Conservation (phyloP, 2,797 vertebrate species). For the Spinus pinus region DNA sequence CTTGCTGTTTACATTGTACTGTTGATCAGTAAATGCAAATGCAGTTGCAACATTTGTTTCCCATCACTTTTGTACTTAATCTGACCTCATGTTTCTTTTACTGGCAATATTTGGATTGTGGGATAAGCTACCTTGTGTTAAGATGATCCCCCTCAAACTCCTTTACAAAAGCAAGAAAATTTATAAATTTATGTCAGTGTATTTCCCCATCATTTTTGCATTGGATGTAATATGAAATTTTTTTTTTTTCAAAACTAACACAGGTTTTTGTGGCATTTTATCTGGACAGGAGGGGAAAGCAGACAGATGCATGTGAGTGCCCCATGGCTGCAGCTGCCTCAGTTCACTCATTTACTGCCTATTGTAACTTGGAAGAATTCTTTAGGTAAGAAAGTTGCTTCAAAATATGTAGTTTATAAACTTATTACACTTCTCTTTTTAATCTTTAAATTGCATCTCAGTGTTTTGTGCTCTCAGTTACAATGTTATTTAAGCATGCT, state of each 20-base stretch:
- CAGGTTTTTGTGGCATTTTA: slow-evolving; percentile 24
- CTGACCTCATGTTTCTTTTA: not conserved
- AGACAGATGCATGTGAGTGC: slow-evolving; percentile 72
- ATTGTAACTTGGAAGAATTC: slow-evolving; percentile 65
- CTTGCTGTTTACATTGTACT: not conserved
- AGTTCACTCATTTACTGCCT: slow-evolving; percentile 55
- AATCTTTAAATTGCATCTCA: not conserved
- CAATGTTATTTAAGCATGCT: not conserved
- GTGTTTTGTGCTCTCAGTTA: not conserved
- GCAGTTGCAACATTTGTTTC: not conserved
- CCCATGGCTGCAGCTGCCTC: slow-evolving; percentile 72
- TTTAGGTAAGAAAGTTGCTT: slow-evolving; percentile 68
- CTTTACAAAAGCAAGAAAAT: not conserved
- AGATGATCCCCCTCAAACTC: not conserved
- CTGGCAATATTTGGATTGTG: not conserved
- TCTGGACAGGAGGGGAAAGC: slow-evolving; percentile 62
- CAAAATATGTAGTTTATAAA: not conserved
- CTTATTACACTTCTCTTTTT: not conserved
- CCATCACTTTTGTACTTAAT: not conserved
- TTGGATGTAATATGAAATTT: not conserved
- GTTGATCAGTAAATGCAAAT: not conserved
- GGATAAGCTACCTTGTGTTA: not conserved
- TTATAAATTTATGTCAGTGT: accelerated
- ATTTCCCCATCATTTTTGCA: not conserved
- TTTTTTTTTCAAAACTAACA: not conserved